Conservation (phyloP, 2,888 invertebrate genomes). For the Sarcophaga carnaria region DNA sequence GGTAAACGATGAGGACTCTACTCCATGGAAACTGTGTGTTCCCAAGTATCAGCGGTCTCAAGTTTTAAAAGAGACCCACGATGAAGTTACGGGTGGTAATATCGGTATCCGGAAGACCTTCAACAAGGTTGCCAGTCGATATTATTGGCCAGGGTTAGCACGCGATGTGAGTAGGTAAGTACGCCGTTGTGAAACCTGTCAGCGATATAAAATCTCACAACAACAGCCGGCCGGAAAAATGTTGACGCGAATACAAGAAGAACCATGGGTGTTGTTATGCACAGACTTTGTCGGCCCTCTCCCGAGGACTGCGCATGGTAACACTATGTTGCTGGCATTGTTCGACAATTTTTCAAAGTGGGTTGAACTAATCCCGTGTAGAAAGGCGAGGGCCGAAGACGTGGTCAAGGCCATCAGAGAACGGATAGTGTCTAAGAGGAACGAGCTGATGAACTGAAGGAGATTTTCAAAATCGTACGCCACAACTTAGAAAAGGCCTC, state of each 20-base stretch:
- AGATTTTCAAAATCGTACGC: constrained; percentile 22
- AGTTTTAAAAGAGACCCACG: background rate
- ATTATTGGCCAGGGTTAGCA: constrained; percentile 34
- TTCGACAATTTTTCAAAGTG: constrained; percentile 28
- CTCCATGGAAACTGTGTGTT: constrained; percentile 33
- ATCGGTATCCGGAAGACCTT: constrained; percentile 27
- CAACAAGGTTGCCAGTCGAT: background rate
- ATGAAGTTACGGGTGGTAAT: constrained; percentile 24
- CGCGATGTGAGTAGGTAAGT: constrained; percentile 29
- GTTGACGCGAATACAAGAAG: constrained; percentile 13
- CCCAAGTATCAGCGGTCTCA: background rate
- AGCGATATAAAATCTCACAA: constrained; percentile 29
- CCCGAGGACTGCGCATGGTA: background rate
- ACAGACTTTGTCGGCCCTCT: background rate
- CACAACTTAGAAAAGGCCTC: background rate
- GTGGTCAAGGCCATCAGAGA: constrained; percentile 8
- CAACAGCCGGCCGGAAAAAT: constrained; percentile 30
- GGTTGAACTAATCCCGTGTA: constrained; percentile 5
- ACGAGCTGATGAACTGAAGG: constrained; percentile 5
- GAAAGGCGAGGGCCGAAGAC: background rate
- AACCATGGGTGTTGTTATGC: constrained; percentile 31
- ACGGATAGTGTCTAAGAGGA: constrained; percentile 4
- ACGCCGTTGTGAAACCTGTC: constrained; percentile 14
- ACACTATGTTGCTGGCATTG: background rate
- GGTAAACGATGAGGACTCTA: background rate